These are phyloP conservation scores for Stictonetta naevosa DNA, from an alignment of 2,113 vertebrate species.

Conservation along the genomic window DNA sequence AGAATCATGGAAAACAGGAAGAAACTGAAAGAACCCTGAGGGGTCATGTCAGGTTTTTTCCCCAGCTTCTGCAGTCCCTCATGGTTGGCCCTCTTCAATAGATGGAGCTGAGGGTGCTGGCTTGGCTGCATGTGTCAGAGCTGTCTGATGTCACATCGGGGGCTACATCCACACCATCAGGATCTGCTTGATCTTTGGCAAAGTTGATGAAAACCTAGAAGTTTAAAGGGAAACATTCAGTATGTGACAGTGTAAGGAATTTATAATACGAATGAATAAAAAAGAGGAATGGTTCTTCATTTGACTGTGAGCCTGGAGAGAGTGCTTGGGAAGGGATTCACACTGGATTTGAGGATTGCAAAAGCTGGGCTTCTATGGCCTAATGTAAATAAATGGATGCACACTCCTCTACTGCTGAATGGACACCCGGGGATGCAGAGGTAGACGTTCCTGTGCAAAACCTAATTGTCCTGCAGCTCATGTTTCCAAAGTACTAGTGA, in stretches of 20 bases:
- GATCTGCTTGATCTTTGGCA: constrained; percentile 84
- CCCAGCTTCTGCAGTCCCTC: not conserved
- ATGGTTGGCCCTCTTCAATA: constrained; percentile 37
- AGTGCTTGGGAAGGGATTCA: not conserved
- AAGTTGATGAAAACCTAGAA: constrained; percentile 96
- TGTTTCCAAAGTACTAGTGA: not conserved
- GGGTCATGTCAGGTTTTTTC: not conserved
- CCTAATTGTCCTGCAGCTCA: not conserved
- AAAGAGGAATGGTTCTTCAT: not conserved
- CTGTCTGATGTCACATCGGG: constrained; percentile 39
- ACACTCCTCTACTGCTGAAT: not conserved
- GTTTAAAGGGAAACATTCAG: constrained; percentile 47
- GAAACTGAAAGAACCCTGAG: not conserved
- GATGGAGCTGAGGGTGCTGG: constrained; percentile 59
- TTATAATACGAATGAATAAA: not conserved
- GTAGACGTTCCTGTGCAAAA: not conserved
- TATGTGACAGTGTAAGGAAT: not conserved
- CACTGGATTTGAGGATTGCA: not conserved
- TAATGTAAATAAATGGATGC: not conserved
- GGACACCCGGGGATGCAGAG: rapidly evolving
- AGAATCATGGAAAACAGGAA: not conserved
- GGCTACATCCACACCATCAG: constrained; percentile 21
- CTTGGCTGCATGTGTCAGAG: constrained; percentile 72
- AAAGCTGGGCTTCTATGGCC: not conserved
- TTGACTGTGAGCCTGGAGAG: not conserved